These are phyloP conservation scores for Torymus aiolomorphi DNA, from an alignment of 2,888 invertebrate species.

Conservation along the genomic window DNA sequence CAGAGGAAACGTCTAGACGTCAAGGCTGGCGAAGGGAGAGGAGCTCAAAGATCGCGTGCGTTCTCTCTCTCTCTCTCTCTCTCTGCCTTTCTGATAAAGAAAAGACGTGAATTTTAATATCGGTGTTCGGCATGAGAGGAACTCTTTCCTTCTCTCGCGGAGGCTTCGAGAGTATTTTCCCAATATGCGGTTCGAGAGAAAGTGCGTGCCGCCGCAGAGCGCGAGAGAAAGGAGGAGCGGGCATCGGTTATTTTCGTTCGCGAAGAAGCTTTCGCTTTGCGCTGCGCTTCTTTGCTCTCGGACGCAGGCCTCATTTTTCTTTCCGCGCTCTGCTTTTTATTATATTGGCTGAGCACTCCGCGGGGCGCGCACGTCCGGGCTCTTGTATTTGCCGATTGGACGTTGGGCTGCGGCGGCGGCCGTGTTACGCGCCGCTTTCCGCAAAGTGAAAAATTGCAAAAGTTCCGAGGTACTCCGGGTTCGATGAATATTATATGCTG, in stretches of 20 bases:
- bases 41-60: conserved; percentile 53
- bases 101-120: conserved; percentile 59
- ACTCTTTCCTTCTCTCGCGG: not conserved
- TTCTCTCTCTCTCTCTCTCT: not conserved
- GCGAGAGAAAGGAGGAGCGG: conserved; percentile 1
- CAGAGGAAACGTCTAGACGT: conserved; percentile 56
- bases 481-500: too few species aligned
- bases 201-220: not conserved
- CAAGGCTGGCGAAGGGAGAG: conserved; percentile 25
- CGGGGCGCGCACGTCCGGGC: too few species aligned
- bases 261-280: conserved; percentile 11
- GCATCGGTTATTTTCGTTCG: conserved; percentile 24
- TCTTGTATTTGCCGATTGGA: too few species aligned
- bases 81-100: conserved; percentile 40
- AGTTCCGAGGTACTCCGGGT: too few species aligned
- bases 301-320: not conserved
- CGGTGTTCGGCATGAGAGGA: conserved; percentile 28
- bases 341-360: conserved; percentile 33
- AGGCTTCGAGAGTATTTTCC: conserved; percentile 47
- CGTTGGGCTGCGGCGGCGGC: not conserved
- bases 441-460: too few species aligned
- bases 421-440: too few species aligned
- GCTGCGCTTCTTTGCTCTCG: not conserved
- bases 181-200: conserved; percentile 44
- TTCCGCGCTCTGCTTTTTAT: conserved; percentile 22